These are phyloP conservation scores for Periophthalmus magnuspinnatus DNA, from an alignment of 2,797 vertebrate genomes.

Conservation along the genomic window DNA sequence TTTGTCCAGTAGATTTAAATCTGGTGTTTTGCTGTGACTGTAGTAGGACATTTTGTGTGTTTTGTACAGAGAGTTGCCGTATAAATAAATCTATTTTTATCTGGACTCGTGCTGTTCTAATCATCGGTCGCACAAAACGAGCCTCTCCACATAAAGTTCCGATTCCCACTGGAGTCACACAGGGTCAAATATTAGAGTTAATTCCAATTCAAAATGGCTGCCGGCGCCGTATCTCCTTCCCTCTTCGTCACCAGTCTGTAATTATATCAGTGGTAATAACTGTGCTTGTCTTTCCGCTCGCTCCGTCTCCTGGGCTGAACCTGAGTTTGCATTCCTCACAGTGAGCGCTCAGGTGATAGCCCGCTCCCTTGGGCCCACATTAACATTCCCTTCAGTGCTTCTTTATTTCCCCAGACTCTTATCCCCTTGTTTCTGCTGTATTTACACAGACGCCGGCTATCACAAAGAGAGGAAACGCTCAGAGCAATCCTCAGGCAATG, in stretches of 20 bases:
- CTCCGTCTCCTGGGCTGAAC: slow-evolving; percentile 24
- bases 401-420: slow-evolving; percentile 38
- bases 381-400: slow-evolving; percentile 47
- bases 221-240: not conserved
- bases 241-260: not conserved
- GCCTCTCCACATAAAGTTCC: not conserved
- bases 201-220: not conserved
- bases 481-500: slow-evolving; percentile 29
- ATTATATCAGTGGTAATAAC: not conserved
- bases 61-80: too few relatives aligned
- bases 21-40: too few relatives aligned
- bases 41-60: too few relatives aligned
- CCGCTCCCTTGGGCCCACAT: slow-evolving; percentile 24
- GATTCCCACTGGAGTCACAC: not conserved
- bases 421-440: slow-evolving; percentile 47
- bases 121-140: too few relatives aligned
- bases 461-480: slow-evolving; percentile 34
- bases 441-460: slow-evolving; percentile 51
- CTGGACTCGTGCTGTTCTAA: too few relatives aligned
- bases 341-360: slow-evolving; percentile 33
- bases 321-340: slow-evolving; percentile 47
- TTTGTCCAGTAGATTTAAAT: too few relatives aligned
- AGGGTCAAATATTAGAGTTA: not conserved
- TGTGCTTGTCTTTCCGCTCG: slow-evolving; percentile 11
- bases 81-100: too few relatives aligned